Conservation (phyloP, 23 tunicate species). For the Trididemnum nubilum region DNA sequence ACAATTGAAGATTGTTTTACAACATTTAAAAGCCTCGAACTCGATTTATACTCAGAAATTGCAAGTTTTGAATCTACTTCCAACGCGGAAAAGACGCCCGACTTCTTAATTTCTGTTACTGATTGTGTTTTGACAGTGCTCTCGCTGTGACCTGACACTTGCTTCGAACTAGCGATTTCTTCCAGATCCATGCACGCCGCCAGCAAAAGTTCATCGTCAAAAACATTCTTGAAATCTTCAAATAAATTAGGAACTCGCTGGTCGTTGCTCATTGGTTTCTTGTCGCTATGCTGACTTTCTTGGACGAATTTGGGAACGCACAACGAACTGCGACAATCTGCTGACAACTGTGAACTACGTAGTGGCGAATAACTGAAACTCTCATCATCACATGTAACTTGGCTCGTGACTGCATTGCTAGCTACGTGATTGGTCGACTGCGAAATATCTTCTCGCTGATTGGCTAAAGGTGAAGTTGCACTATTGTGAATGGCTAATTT, state of each 20-base stretch:
- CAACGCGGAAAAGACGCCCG: too few species aligned
- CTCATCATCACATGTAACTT: background rate
- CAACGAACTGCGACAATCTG: background rate
- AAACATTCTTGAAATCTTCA: conserved; percentile 9
- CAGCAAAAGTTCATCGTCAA: conserved; percentile 1
- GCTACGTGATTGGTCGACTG: background rate
- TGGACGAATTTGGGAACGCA: background rate
- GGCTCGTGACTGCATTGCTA: background rate
- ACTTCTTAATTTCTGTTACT: too few species aligned
- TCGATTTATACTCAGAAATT: too few species aligned
- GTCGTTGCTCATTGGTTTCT: background rate
- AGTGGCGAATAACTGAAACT: conserved; percentile 16
- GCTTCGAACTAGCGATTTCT: background rate
- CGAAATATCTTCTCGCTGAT: background rate
- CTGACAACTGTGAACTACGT: conserved; percentile 18
- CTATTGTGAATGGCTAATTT: background rate
- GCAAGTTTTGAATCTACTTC: background rate
- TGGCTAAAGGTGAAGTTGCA: background rate
- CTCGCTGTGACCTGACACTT: background rate
- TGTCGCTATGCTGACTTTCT: too few species aligned
- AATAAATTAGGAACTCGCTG: conserved; percentile 16
- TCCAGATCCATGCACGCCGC: background rate
- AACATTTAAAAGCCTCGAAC: too few species aligned
- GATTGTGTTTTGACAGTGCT: too few species aligned
- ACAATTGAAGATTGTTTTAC: background rate